phyloP scores from a whole-genome alignment of 2,113 vertebrate genomes.

The Dicrurus megarhynchus region DNA sequence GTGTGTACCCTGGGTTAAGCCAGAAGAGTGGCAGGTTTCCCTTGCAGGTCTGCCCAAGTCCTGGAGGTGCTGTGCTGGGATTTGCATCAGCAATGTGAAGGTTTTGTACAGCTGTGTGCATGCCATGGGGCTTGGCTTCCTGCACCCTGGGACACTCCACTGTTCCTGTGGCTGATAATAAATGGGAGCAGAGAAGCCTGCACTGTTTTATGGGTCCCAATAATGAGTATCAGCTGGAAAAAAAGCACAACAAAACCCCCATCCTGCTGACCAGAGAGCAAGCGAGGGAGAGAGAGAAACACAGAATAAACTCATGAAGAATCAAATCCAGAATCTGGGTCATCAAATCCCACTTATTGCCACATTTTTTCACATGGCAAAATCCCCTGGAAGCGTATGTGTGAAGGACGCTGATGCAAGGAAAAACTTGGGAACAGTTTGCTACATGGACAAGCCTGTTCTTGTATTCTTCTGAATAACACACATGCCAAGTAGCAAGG shows the following conservation, averaged over 20 bases:
- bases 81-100: background rate
- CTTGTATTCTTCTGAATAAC: background rate
- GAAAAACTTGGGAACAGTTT: background rate
- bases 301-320: background rate
- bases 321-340: background rate
- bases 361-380: background rate
- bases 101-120: background rate
- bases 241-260: background rate
- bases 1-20: background rate
- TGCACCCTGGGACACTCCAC: background rate
- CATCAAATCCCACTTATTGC: background rate
- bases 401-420: background rate
- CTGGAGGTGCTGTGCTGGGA: rapidly evolving
- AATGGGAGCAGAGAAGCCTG: background rate
- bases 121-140: background rate
- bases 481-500: background rate
- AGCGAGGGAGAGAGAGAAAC: background rate
- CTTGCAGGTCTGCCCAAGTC: background rate
- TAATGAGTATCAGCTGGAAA: background rate
- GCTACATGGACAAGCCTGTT: background rate
- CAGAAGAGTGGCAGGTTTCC: background rate
- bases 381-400: background rate
- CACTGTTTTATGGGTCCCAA: background rate
- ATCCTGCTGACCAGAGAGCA: background rate
- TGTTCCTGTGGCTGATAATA: background rate